These are phyloP conservation scores for Glossophaga mutica DNA, from an alignment of 2,797 vertebrate genomes.

Conservation along the genomic window DNA sequence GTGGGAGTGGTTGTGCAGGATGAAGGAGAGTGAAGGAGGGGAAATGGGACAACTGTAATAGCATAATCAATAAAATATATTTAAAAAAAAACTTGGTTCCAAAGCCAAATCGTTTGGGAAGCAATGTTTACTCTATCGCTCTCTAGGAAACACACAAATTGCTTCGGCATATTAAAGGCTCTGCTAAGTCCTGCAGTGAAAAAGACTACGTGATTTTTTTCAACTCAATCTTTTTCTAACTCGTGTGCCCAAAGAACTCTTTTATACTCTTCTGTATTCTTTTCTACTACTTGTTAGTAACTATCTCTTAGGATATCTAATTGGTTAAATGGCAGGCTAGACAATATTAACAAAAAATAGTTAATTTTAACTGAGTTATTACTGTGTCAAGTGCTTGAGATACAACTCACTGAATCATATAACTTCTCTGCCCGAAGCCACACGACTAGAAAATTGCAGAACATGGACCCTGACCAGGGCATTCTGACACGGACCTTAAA, in stretches of 20 bases:
- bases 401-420: not conserved
- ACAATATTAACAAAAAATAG: not conserved
- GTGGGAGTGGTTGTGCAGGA: too few relatives aligned
- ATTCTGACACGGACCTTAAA: not conserved
- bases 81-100: not conserved
- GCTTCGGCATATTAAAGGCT: not conserved
- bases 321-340: not conserved
- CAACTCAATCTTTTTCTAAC: not conserved
- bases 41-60: too few relatives aligned
- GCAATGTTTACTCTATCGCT: not conserved
- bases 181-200: not conserved
- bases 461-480: too few relatives aligned
- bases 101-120: not conserved
- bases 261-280: not conserved
- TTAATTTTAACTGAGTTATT: not conserved
- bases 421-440: not conserved
- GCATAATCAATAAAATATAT: too few relatives aligned
- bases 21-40: too few relatives aligned
- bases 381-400: not conserved
- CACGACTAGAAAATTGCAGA: not conserved
- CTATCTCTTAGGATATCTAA: not conserved
- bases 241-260: not conserved
- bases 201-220: not conserved
- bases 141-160: not conserved
- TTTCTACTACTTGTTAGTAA: not conserved